Evolutionary conservation across 2,113 vertebrate genomes (phyloP).

Genomic region (Charina bottae): DNA sequence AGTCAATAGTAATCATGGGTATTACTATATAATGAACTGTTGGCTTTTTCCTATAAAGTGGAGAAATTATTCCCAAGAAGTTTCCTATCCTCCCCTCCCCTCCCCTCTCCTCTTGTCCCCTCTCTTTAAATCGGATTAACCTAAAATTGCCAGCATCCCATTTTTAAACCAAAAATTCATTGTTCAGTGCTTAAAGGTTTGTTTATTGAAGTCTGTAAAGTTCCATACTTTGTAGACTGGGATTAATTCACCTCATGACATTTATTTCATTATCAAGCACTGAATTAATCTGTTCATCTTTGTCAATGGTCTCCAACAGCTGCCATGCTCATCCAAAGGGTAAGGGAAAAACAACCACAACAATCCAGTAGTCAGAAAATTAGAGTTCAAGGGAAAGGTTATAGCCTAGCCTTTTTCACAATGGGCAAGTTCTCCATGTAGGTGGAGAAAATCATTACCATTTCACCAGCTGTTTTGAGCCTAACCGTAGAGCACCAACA

Average conservation of each 20-base stretch:
- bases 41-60: background rate
- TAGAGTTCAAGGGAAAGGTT: background rate
- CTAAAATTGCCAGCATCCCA: background rate
- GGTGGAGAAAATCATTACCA: background rate
- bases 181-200: background rate
- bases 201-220: background rate
- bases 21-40: constrained; percentile 20
- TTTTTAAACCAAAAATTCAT: background rate
- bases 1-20: background rate
- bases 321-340: background rate
- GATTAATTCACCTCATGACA: background rate
- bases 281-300: background rate
- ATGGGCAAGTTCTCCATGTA: background rate
- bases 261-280: background rate
- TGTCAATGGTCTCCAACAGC: background rate
- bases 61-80: background rate
- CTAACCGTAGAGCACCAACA: background rate
- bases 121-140: background rate
- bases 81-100: background rate
- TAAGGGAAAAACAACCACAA: background rate
- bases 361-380: background rate
- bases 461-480: background rate
- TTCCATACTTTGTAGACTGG: background rate
- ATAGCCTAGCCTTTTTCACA: background rate
- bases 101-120: background rate